These are phyloP conservation scores for Plagiodera versicolora DNA, from an alignment of 2,888 invertebrate genomes.

Conservation along the genomic window DNA sequence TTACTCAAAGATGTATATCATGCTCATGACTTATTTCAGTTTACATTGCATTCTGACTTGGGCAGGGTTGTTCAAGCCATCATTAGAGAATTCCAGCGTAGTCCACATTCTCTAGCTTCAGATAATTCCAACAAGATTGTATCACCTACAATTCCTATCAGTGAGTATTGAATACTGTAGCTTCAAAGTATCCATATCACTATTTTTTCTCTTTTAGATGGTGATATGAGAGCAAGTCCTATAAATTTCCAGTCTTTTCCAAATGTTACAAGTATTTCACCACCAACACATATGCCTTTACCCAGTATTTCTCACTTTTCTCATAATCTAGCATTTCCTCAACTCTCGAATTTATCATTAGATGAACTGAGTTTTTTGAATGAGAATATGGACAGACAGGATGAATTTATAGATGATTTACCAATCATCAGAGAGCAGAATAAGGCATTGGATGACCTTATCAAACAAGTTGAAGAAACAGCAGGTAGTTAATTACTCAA, in stretches of 20 bases:
- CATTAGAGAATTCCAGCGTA: constrained; percentile 75
- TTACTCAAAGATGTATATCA: too few species aligned
- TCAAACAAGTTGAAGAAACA: constrained; percentile 70
- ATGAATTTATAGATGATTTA: constrained; percentile 72
- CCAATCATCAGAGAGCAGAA: constrained; percentile 70
- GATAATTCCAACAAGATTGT: constrained; percentile 27
- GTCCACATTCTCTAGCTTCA: constrained; percentile 57
- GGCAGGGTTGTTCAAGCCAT: constrained; percentile 81
- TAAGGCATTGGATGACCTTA: constrained; percentile 69
- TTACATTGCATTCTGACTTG: constrained; percentile 76
- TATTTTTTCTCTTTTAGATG: constrained; percentile 36
- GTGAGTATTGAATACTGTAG: constrained; percentile 21
- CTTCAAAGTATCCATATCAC: too few species aligned
- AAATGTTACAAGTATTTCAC: constrained; percentile 43
- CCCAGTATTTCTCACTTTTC: constrained; percentile 9
- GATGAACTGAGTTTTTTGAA: constrained; percentile 73
- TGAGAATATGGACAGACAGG: constrained; percentile 70
- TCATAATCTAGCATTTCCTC: constrained; percentile 53
- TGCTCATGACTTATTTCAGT: constrained; percentile 58
- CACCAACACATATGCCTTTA: constrained; percentile 38
- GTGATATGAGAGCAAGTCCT: constrained; percentile 45
- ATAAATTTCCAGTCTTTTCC: constrained; percentile 36
- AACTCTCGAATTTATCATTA: constrained; percentile 57
- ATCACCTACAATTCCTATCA: constrained; percentile 42
- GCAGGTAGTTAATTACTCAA: constrained; percentile 56